phyloP scores from a whole-genome alignment of 2,888 invertebrate species.

The Lysandra bellargus region DNA sequence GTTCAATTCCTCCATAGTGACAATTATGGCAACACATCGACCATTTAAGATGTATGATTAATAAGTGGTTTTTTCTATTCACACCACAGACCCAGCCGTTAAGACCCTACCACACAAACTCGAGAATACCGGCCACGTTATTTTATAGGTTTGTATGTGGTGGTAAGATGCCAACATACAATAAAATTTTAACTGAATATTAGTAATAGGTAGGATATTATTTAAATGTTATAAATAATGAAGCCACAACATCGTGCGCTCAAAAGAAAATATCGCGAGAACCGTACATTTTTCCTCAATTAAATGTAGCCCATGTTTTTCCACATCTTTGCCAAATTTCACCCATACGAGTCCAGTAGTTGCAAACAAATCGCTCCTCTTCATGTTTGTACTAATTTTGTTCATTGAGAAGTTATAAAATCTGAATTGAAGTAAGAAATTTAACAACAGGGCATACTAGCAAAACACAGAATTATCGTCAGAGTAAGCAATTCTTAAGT shows the following conservation, averaged over 20 bases:
- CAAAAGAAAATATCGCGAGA: not conserved
- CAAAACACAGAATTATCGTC: not conserved
- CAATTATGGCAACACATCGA: slow-evolving; percentile 39
- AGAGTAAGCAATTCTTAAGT: not conserved
- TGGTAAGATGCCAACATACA: slow-evolving; percentile 80
- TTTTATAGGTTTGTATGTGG: slow-evolving; percentile 78
- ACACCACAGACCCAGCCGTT: slow-evolving; percentile 71
- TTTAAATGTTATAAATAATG: not conserved
- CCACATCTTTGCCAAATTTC: not conserved
- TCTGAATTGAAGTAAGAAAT: not conserved
- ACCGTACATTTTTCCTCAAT: not conserved
- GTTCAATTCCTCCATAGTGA: slow-evolving; percentile 44
- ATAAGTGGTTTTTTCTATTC: slow-evolving; percentile 69
- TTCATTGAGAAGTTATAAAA: slow-evolving; percentile 9
- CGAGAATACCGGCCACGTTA: slow-evolving; percentile 50
- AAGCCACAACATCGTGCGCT: not conserved
- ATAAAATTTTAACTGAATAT: slow-evolving; percentile 38
- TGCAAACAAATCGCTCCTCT: not conserved
- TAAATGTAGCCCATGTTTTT: not conserved
- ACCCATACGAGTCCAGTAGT: not conserved
- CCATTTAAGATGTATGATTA: slow-evolving; percentile 52
- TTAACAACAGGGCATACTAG: not conserved
- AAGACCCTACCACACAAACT: slow-evolving; percentile 58
- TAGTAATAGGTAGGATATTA: slow-evolving; percentile 24
- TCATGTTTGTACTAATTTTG: not conserved